Percentiles rank a stretch among this genome's conserved stretches.
Evolutionary conservation across 2,797 vertebrate species (phyloP).

Genomic region (Calcarius lapponicus): DNA sequence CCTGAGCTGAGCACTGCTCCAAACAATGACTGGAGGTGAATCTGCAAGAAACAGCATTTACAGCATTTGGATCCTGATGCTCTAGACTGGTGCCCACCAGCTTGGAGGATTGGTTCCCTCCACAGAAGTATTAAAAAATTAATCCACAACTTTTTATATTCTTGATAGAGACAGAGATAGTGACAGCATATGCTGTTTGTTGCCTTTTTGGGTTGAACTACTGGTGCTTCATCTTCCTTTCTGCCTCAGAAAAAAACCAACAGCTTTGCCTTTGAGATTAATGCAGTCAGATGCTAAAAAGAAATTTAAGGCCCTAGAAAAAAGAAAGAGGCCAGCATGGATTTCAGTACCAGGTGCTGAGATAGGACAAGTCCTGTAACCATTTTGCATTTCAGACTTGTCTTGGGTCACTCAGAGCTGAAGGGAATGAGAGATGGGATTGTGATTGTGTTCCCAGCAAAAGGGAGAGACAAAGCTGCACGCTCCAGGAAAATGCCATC

Average conservation of each 20-base stretch:
- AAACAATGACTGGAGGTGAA: background rate
- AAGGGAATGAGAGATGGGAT: background rate
- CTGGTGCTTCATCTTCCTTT: background rate
- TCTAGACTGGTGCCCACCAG: background rate
- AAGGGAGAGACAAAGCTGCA: background rate
- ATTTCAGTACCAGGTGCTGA: background rate
- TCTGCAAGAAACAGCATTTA: background rate
- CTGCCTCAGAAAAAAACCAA: background rate
- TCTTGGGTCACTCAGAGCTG: background rate
- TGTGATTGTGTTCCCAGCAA: background rate
- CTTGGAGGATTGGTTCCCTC: background rate
- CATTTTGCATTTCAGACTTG: background rate
- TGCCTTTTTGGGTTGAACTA: background rate
- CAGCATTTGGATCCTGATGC: background rate
- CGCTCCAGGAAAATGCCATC: background rate
- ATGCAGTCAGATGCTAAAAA: background rate
- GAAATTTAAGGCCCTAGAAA: background rate
- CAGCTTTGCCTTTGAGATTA: background rate
- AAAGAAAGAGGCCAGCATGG: background rate
- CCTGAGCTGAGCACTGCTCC: background rate
- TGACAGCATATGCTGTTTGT: background rate
- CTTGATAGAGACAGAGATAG: background rate
- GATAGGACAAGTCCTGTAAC: background rate
- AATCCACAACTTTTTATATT: background rate
- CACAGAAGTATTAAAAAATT: background rate